Base-by-base conservation (phyloP, 2,113 vertebrate species). In the Dunckerocampus dactyliophorus region DNA sequence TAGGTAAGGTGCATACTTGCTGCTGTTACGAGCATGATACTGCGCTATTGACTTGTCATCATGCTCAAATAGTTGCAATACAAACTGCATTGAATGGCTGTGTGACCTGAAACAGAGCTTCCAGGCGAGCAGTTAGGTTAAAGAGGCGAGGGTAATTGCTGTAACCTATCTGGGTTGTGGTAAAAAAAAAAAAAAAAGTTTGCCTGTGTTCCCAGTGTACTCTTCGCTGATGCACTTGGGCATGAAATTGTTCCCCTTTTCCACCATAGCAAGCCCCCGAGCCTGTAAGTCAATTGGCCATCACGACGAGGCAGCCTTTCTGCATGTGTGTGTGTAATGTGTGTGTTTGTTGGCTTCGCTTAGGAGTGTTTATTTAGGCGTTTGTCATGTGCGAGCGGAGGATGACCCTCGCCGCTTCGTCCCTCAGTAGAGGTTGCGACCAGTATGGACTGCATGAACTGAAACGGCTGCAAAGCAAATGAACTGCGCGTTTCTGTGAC, bases 111-210 rank as follows among this genome's bases (percentile, higher is more conserved):
- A 67, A 78, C 67, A 72, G 72, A 71, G 77, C 81, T 72, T 2
- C 69, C 71, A 72, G 74, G 77, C 79, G 49, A 68, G 76, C 34
- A 22, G 59, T 60, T 54, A 75, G 76, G 79, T 83, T 87, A 84
- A 88, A 85, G 71, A 87, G 81, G 82, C 80, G 71, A 75, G 72
- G 65, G 67, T 88, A 87, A 90, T 89, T 80, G 78, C 79, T 87
- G 82, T 77, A 82, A 86, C 82, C 67, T 83, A 82, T 83, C 83
- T 85, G 79, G 69, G 82, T 76, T 75, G 81, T 12, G n/a, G 6
- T 28, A 28, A 28, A 16, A 31, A 49, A 48, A 48, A 12, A 52
- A 22, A 87, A 82, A 87, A 85, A 85, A 85, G 76, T 87, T 88
- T 85, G 77, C 77, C 67, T 55, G 22, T 70, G 63, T 82, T 84